phyloP scores from a whole-genome alignment of 2,797 vertebrate species.

The Coranthus polyacanthus region DNA sequence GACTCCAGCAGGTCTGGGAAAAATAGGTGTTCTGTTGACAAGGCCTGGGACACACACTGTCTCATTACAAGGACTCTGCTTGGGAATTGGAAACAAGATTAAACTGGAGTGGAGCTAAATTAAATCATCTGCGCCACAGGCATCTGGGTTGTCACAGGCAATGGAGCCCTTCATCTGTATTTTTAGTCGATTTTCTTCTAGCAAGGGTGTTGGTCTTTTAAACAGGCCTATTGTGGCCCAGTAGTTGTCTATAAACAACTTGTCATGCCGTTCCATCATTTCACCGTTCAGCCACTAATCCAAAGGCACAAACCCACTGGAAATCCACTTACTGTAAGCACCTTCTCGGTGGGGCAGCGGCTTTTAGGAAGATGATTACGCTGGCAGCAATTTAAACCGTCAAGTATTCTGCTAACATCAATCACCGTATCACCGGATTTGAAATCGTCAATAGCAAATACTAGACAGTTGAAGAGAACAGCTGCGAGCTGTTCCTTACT shows the following conservation, averaged over 20 bases:
- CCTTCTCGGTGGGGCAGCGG: background rate
- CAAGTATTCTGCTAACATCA: background rate
- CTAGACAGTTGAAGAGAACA: too few relatives aligned
- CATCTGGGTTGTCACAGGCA: conserved; percentile 58
- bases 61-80: conserved; percentile 57
- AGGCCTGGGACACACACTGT: conserved; percentile 31
- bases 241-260: background rate
- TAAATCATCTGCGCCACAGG: conserved; percentile 61
- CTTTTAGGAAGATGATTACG: background rate
- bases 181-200: conserved; percentile 45
- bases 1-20: conserved; percentile 39
- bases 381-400: background rate
- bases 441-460: background rate
- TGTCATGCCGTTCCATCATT: conserved; percentile 1
- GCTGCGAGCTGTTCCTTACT: too few relatives aligned
- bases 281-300: conserved; percentile 2
- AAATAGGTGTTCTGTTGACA: conserved; percentile 51
- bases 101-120: conserved; percentile 64
- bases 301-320: background rate
- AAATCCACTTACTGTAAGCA: background rate
- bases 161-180: conserved; percentile 50
- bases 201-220: conserved; percentile 36
- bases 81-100: conserved; percentile 72
- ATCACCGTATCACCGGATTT: background rate
- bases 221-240: conserved; percentile 16